Evolutionary conservation across 1,140 invertebrate species (phyloP).

Genomic region (Drosophila varians): DNA sequence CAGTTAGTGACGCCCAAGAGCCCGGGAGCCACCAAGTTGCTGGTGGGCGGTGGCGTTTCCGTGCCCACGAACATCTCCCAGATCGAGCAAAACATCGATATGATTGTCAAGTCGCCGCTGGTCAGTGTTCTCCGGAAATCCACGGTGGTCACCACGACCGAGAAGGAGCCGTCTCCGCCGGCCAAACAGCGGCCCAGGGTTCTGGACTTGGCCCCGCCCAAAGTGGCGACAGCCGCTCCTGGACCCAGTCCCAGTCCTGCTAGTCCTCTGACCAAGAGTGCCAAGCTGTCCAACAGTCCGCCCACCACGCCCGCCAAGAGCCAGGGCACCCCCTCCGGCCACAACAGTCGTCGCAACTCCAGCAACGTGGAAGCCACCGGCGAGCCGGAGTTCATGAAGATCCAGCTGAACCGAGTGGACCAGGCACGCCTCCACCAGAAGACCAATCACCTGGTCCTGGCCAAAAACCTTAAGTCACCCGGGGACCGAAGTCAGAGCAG

Average conservation of each 20-base stretch:
- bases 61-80: slow-evolving; percentile 57
- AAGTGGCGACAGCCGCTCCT: slow-evolving; percentile 3
- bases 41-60: slow-evolving; percentile 36
- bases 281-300: slow-evolving; percentile 47
- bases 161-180: slow-evolving; percentile 16
- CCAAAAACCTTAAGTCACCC: slow-evolving; percentile 84
- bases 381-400: slow-evolving; percentile 89
- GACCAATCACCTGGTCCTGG: slow-evolving; percentile 86
- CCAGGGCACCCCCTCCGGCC: slow-evolving; percentile 9
- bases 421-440: slow-evolving; percentile 78
- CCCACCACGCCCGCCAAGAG: slow-evolving; percentile 40
- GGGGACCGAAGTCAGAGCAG: slow-evolving; percentile 62
- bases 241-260: slow-evolving; percentile 28
- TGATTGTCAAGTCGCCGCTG: slow-evolving; percentile 78
- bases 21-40: slow-evolving; percentile 44
- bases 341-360: slow-evolving; percentile 43
- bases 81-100: slow-evolving; percentile 78
- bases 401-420: slow-evolving; percentile 89
- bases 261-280: slow-evolving; percentile 50
- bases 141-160: slow-evolving; percentile 22
- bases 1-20: slow-evolving; percentile 32
- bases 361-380: slow-evolving; percentile 23
- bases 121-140: slow-evolving; percentile 74
- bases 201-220: slow-evolving; percentile 49
- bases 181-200: slow-evolving; percentile 56